These are phyloP conservation scores for Uloborus diversus DNA, from an alignment of 1,140 invertebrate species.

Conservation along the genomic window DNA sequence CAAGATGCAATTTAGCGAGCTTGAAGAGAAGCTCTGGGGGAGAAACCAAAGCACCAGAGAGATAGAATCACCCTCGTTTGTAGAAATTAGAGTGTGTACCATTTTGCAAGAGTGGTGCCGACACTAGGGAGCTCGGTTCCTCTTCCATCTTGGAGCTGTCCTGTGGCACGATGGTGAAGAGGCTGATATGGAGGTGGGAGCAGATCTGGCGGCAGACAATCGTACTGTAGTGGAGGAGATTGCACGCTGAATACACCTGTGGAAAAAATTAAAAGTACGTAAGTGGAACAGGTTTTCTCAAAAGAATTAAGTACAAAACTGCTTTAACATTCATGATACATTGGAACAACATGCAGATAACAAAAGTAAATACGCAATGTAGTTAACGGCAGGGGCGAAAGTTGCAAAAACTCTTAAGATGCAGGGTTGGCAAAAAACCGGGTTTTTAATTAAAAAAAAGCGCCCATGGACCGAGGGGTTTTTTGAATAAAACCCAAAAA, in stretches of 20 bases:
- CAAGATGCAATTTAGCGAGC: not conserved
- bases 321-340: too few species aligned
- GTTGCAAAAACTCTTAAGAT: too few species aligned
- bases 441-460: too few species aligned
- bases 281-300: too few species aligned
- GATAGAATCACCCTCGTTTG: constrained; percentile 7
- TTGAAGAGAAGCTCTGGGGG: not conserved
- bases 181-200: constrained; percentile 82
- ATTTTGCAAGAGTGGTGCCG: constrained; percentile 33
- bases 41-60: not conserved
- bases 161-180: constrained; percentile 77
- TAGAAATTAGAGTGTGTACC: constrained; percentile 39
- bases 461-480: too few species aligned
- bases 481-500: too few species aligned
- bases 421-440: too few species aligned
- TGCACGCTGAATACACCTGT: constrained; percentile 77
- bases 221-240: constrained; percentile 80
- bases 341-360: too few species aligned
- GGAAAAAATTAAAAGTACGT: too few species aligned
- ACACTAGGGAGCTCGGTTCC: not conserved
- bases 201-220: constrained; percentile 90
- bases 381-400: too few species aligned
- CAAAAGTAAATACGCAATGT: too few species aligned
- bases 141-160: not conserved
- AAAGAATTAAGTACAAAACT: too few species aligned